Conservation (phyloP, 1,140 invertebrate species). For the Pseudobourletiella spinata region DNA sequence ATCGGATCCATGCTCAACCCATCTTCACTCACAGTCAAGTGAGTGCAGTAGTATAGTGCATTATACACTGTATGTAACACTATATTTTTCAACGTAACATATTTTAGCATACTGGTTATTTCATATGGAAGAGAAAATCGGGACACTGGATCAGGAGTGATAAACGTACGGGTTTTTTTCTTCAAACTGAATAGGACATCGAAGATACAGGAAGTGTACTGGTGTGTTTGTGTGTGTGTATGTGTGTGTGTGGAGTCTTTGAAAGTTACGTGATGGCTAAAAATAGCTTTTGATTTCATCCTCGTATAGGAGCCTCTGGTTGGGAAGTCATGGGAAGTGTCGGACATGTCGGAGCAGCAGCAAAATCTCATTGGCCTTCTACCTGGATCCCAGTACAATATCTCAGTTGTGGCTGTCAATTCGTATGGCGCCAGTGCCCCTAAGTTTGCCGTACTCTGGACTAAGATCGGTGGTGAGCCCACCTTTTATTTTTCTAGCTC, state of each 20-base stretch:
- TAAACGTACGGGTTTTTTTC: too few relatives aligned
- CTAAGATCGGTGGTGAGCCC: slow-evolving; percentile 49
- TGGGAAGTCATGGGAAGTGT: slow-evolving; percentile 40
- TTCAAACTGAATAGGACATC: too few relatives aligned
- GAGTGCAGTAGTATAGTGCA: too few relatives aligned
- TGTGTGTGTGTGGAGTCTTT: too few relatives aligned
- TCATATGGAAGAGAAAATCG: too few relatives aligned
- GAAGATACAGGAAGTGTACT: too few relatives aligned
- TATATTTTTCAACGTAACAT: too few relatives aligned
- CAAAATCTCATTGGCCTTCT: slow-evolving; percentile 51
- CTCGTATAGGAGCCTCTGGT: slow-evolving; percentile 8
- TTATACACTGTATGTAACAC: too few relatives aligned
- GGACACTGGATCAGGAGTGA: too few relatives aligned
- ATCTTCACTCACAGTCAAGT: slow-evolving; percentile 29
- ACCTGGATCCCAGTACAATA: slow-evolving; percentile 61
- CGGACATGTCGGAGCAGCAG: slow-evolving; percentile 40
- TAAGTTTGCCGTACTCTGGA: slow-evolving; percentile 49
- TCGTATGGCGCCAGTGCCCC: slow-evolving; percentile 50
- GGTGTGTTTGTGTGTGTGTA: too few relatives aligned
- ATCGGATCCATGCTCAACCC: slow-evolving; percentile 44
- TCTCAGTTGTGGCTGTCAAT: slow-evolving; percentile 57
- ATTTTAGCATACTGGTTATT: too few relatives aligned
- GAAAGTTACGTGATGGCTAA: slow-evolving; percentile 16
- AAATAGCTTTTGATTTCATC: too few relatives aligned
- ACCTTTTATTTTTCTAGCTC: background rate